Evolutionary conservation across 2,797 vertebrate species (phyloP).

Genomic region (Meriones psammophilus): DNA sequence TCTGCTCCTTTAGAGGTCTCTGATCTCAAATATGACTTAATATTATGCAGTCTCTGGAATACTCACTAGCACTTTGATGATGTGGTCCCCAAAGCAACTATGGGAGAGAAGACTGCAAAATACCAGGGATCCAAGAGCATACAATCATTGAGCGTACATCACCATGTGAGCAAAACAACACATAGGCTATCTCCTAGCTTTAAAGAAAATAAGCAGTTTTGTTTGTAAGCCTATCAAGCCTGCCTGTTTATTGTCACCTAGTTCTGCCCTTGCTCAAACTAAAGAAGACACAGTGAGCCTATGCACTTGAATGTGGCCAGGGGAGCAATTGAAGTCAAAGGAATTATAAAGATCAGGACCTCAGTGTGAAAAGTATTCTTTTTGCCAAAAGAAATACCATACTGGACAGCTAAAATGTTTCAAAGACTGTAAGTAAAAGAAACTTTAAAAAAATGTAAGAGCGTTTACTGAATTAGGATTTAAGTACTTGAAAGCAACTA

Average conservation of each 20-base stretch:
- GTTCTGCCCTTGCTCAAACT: not conserved
- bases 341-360: not conserved
- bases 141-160: not conserved
- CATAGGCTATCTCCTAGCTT: not conserved
- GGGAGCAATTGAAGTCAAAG: not conserved
- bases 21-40: not conserved
- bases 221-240: not conserved
- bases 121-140: not conserved
- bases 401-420: not conserved
- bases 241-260: not conserved
- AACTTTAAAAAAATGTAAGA: not conserved
- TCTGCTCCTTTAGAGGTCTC: not conserved
- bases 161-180: conserved; percentile 20
- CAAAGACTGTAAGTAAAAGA: not conserved
- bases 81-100: not conserved
- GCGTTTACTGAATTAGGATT: conserved; percentile 6
- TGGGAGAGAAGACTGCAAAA: not conserved
- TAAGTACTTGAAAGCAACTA: conserved; percentile 34
- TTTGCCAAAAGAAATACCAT: not conserved
- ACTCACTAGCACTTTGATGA: not conserved
- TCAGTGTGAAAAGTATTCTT: not conserved
- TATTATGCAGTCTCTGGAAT: not conserved
- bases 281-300: not conserved
- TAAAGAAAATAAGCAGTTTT: not conserved
- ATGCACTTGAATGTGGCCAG: fast-evolving